A percentile compares a stretch with the other conserved stretches of the same genome.
Conservation (phyloP, 2,888 invertebrate genomes). For the Mesochorus sp. region DNA sequence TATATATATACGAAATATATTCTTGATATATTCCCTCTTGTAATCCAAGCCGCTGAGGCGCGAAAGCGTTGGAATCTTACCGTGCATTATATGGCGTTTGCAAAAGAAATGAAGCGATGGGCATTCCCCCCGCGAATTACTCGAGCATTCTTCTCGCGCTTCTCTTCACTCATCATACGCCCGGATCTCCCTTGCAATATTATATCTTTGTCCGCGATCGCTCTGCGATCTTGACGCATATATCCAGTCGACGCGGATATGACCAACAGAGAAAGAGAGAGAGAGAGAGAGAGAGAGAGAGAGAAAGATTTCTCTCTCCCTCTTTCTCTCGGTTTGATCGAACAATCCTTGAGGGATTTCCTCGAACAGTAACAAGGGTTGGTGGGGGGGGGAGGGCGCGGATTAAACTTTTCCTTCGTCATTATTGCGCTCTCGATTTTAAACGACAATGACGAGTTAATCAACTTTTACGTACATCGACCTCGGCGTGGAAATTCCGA, state of each 20-base stretch:
- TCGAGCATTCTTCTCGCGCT: constrained; percentile 59
- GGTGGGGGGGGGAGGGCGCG: too few species aligned
- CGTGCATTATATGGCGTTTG: constrained; percentile 42
- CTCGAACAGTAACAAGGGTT: constrained; percentile 31
- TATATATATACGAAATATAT: constrained; percentile 1
- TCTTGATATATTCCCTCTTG: constrained; percentile 35
- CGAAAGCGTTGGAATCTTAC: constrained; percentile 51
- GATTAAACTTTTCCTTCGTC: constrained; percentile 53
- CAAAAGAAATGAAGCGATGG: constrained; percentile 51
- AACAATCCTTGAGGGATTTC: constrained; percentile 36
- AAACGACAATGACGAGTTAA: constrained; percentile 20
- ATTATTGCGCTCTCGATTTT: constrained; percentile 38
- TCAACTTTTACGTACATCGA: constrained; percentile 6
- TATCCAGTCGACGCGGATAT: not conserved
- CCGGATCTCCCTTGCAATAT: constrained; percentile 50
- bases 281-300: not conserved
- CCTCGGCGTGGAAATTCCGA: constrained; percentile 4
- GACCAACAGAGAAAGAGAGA: not conserved
- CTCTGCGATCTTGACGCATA: constrained; percentile 35
- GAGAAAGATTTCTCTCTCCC: too few species aligned
- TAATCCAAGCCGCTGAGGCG: constrained; percentile 53
- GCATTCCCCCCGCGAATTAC: constrained; percentile 60
- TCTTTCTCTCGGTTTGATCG: constrained; percentile 46
- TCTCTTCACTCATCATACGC: constrained; percentile 54
- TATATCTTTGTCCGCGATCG: constrained; percentile 56